Evolutionary conservation across 2,113 vertebrate species (phyloP), one percentile per base, ranked within the genome.

Genomic region (Oreotragus oreotragus): DNA sequence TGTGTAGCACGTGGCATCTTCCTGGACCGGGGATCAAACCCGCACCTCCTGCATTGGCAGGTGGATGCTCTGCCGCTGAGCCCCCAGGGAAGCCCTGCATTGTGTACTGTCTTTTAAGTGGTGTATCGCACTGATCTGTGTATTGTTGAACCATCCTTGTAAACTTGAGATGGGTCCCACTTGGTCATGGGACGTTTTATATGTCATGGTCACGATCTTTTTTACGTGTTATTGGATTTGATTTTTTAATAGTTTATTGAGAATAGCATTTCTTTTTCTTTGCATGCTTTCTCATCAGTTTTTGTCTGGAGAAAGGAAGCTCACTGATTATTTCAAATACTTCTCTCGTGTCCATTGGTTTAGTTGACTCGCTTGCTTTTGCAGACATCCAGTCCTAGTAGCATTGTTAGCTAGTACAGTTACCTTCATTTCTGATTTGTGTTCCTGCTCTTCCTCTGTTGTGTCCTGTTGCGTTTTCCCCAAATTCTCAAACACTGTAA

Each of bases 401-500:
- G 11, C 8, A 0, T 1, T 8, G 5, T 19, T 14, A 23, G 0
- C 10, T 0, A 1, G 5, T 3, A 6, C 8, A 0, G 3, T 5
- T 3, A 4, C 25, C 30, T 2, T n/a, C 7, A 0, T 10, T 25
- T 39, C 45, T 36, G 27, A 7, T 5, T 1, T 1, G 11, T 10
- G 45, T 2, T 2, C 51, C 30, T 27, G 3, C 30, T 5, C 0
- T 8, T 30, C 17, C 39, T 4, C 27, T 2, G 5, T 3, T 12
- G 5, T 6, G 6, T 10, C 45, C 45, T 4, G 6, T 25, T 2
- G n/a, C 19, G 12, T 21, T 11, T 55, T 8, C 28, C n/a, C 33
- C 51, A 3, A 15, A 45, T 11, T 51, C 49, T 47, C 12, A 45
- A 16, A 5, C n/a, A 2, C 7, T 0, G 2, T n/a, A 28, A 2